A percentile compares a stretch with the other conserved stretches of the same genome.
phyloP scores from a whole-genome alignment of 1,140 invertebrate species.

The Drosophila nannoptera region DNA sequence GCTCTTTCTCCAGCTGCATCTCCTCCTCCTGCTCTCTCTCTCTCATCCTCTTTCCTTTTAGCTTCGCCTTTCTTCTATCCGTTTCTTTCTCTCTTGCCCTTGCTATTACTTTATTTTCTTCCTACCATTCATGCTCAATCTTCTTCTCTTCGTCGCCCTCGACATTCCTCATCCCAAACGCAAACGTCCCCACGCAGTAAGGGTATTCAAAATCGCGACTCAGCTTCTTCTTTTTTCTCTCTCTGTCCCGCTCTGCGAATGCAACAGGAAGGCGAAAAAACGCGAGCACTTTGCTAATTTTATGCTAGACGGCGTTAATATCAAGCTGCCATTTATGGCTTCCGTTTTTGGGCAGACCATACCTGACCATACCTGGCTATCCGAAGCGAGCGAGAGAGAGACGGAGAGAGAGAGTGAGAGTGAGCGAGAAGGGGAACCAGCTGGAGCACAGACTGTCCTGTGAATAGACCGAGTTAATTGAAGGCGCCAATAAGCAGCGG shows the following conservation, averaged over 20 bases:
- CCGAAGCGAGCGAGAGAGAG: background rate
- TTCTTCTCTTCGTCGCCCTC: no score
- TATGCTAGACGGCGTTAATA: conserved; percentile 68
- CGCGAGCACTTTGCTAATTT: conserved; percentile 45
- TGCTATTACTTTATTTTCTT: no score
- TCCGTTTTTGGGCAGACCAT: conserved; percentile 43
- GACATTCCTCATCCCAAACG: background rate
- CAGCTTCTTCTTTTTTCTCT: background rate
- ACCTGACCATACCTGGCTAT: background rate
- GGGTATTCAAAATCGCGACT: background rate
- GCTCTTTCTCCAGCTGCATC: no score
- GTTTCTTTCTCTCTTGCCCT: no score
- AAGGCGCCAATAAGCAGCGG: conserved; percentile 60
- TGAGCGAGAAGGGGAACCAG: background rate
- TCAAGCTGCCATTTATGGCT: conserved; percentile 72
- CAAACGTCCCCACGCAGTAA: background rate
- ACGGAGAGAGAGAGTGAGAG: background rate
- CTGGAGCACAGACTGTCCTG: background rate
- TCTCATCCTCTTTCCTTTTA: no score
- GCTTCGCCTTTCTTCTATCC: no score
- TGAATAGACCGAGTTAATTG: conserved; percentile 50
- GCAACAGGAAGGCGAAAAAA: conserved; percentile 21
- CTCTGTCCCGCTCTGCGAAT: background rate
- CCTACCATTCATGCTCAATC: no score
- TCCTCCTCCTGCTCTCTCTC: no score